A percentile compares a stretch with the other conserved stretches of the same genome.
These are phyloP conservation scores for Papilio protenor DNA, from an alignment of 2,888 invertebrate species.

Conservation along the genomic window DNA sequence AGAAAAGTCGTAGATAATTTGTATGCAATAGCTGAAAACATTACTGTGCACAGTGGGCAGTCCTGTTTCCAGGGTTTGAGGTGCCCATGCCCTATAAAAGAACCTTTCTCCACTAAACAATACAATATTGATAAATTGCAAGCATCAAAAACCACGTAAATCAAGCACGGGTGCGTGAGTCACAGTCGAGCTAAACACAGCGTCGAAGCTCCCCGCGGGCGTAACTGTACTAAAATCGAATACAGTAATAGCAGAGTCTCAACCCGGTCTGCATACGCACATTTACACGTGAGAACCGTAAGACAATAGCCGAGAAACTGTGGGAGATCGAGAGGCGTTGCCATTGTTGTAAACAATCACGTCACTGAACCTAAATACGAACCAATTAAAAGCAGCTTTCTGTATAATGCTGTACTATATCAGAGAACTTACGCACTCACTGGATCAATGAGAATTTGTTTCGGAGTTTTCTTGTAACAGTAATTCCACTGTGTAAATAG, in stretches of 20 bases:
- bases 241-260: conserved; percentile 46
- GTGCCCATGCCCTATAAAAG: conserved; percentile 44
- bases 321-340: conserved; percentile 83
- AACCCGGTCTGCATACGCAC: conserved; percentile 65
- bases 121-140: conserved; percentile 29
- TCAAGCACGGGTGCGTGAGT: conserved; percentile 60
- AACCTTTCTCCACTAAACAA: not conserved
- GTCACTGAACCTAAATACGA: conserved; percentile 76
- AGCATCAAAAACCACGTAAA: conserved; percentile 57
- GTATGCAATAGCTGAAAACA: conserved; percentile 77
- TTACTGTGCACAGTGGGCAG: conserved; percentile 56
- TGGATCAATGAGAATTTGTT: conserved; percentile 48
- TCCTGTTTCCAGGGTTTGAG: conserved; percentile 62
- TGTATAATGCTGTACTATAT: conserved; percentile 42
- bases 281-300: conserved; percentile 74
- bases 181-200: conserved; percentile 53
- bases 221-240: conserved; percentile 55
- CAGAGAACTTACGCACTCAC: conserved; percentile 61
- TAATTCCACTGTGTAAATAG: conserved; percentile 54
- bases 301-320: conserved; percentile 81
- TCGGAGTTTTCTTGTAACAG: conserved; percentile 49
- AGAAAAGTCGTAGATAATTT: conserved; percentile 76
- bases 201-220: conserved; percentile 55
- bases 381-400: conserved; percentile 44
- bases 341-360: conserved; percentile 84